Evolutionary conservation across 2,888 invertebrate species (phyloP), one percentile per base, ranked within the genome.

Genomic region (Himalopsyche tibetana): DNA sequence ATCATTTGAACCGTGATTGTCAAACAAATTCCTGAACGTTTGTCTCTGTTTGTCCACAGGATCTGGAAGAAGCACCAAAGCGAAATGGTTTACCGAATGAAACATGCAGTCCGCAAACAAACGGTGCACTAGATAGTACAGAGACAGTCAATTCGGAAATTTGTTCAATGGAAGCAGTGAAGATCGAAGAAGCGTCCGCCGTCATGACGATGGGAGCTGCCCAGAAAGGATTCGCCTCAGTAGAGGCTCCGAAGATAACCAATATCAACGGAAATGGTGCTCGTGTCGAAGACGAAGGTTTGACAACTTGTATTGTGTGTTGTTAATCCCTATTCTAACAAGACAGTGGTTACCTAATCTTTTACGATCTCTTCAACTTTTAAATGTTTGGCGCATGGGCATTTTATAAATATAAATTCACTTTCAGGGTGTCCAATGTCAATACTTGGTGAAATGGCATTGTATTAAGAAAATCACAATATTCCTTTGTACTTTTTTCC

Each of bases 181-280:
- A 40, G 15, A 69, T 80, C 6, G 81, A 87, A 45, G 19, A 56
- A 15, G 28, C 82, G 4, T 81, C 69, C 5, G n/a, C 38, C 5
- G 79, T 80, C 28, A 83, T 51, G 74, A 82, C 84, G 4, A 87
- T 82, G 56, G 85, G 81, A 55, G 55, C 42, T 1, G 38, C 80
- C 5, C 38, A 80, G 38, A 82, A 83, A 79, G 42, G 40, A 8
- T 84, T 56, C 36, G 87, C 87, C 0, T 79, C 87, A 2, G 80
- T 87, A 0, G 84, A 84, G 19, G 42, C 87, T 4, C 80, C 82
- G 38, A 84, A 80, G 19, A 17, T 85, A 40, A 5, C 56, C 1
- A 80, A 80, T 4, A 28, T 80, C 40, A 51, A 69, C 56, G 63
- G 74, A 38, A 55, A 9, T 11, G 82, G 51, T n/a, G 15, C 15